Evolutionary conservation across 2,888 invertebrate genomes (phyloP).

Genomic region (Acheta domesticus): DNA sequence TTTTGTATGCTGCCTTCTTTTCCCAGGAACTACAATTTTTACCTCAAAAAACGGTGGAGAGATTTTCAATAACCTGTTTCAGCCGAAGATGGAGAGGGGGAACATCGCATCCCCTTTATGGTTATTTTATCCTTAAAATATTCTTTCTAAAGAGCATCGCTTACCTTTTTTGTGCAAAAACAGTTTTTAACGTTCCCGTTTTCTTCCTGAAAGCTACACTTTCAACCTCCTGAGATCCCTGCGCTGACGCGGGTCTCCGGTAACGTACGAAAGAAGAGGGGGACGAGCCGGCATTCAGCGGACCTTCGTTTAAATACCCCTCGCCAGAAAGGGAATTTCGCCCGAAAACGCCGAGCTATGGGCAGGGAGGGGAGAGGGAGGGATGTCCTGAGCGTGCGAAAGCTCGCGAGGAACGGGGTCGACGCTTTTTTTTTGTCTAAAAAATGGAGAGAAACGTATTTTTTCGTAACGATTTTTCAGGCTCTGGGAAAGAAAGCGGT

Average conservation of each 20-base stretch:
- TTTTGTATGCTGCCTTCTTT: not conserved
- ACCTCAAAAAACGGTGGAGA: not conserved
- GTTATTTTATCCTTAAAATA: not conserved
- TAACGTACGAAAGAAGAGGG: not conserved
- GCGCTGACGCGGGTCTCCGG: not conserved
- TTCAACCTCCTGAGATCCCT: not conserved
- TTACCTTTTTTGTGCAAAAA: slow-evolving; percentile 18
- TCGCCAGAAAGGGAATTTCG: not conserved
- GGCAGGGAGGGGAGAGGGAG: too few relatives aligned
- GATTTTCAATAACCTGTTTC: slow-evolving; percentile 2
- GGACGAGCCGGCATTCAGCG: not conserved
- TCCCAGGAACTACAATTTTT: not conserved
- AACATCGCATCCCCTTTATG: not conserved
- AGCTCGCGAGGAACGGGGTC: not conserved
- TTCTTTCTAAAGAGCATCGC: slow-evolving; percentile 7
- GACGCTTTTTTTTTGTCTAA: not conserved
- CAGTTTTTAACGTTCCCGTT: slow-evolving; percentile 11
- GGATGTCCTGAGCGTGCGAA: slow-evolving; percentile 18
- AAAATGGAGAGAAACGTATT: not conserved
- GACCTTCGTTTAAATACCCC: slow-evolving; percentile 7
- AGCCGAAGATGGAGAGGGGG: not conserved
- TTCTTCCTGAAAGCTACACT: slow-evolving; percentile 4
- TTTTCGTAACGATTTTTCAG: not conserved
- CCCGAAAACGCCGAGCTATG: not conserved
- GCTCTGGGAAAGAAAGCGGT: not conserved